Evolutionary conservation across 2,113 vertebrate species (phyloP), one percentile per base, ranked within the genome.

Genomic region (Orycteropus afer): DNA sequence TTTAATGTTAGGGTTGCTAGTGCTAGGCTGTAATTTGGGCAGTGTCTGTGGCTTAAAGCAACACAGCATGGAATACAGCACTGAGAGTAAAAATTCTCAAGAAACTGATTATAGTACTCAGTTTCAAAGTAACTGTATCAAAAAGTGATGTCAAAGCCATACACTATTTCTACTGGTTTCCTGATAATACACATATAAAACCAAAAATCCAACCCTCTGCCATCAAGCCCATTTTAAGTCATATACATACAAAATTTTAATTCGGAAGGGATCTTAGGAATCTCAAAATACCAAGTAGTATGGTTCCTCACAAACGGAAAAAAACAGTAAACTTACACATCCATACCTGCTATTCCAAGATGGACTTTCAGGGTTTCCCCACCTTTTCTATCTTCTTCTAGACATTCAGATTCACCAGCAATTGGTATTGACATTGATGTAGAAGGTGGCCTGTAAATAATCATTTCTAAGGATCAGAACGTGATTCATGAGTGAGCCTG

Each of bases 381-480:
- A 69, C 99, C 99, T 97, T 99, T 99, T 87, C 99, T 98, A 78
- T 99, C 99, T 98, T 99, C 99, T 67, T 98, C 98, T 87, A 99
- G 98, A 96, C 97, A 98, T 93, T 99, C 99, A 18, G 98, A 93
- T 95, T 99, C 99, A 73, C 98, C 98, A 91, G 98, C 98, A 91
- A 99, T 97, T 74, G 99, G 98, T 93, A 99, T 98, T 80, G 98
- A 99, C 98, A 97, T 99, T 84, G 99, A 99, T 49, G 99, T 99
- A 63, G 99, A 99, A 53, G 99, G 98, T 94, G 99, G 99, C 76
- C 99, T 99, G 96, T 71, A 91, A 97, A 86, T 29, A 96, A 96
- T 96, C 10, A 90, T 55, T 80, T 29, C 51, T 65, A 89, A 84
- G 59, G 17, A 89, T 94, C 47, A 92, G 93, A 91, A 69, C 90